Conservation (phyloP, 2,113 vertebrate species). For the Echinops telfairi region DNA sequence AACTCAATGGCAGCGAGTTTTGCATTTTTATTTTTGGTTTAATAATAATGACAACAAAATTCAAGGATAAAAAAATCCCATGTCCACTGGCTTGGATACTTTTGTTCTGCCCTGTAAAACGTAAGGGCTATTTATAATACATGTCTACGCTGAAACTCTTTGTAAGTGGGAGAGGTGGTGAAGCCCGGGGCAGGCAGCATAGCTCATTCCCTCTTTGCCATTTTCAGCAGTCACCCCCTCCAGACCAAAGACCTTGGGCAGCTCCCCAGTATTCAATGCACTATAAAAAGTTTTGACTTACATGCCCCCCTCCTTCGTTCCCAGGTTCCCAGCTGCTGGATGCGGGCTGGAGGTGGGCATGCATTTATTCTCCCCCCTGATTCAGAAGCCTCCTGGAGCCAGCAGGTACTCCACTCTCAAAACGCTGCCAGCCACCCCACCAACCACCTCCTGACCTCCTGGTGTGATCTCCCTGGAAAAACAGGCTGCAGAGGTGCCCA, state of each 20-base stretch:
- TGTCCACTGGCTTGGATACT: not conserved
- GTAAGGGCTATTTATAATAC: slow-evolving; percentile 39
- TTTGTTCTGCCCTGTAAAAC: not conserved
- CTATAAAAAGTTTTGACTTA: slow-evolving; percentile 12
- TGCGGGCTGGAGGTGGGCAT: not conserved
- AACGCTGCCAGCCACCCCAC: not conserved
- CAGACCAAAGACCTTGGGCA: not conserved
- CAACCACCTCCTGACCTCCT: no score
- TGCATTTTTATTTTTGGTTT: no score
- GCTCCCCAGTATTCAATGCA: not conserved
- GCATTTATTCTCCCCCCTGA: not conserved
- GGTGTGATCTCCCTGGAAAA: not conserved
- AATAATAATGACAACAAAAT: not conserved
- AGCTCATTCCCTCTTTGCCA: slow-evolving; percentile 52
- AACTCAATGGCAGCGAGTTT: no score
- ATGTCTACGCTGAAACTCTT: slow-evolving; percentile 42
- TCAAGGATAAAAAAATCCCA: not conserved
- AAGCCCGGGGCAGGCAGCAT: not conserved
- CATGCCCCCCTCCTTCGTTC: no score
- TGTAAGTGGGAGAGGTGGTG: slow-evolving; percentile 26
- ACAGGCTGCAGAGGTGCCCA: no score
- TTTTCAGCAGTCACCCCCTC: slow-evolving; percentile 60
- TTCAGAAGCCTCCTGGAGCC: not conserved
- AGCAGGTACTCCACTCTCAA: not conserved
- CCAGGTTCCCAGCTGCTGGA: not conserved